phyloP scores from a whole-genome alignment of 2,888 invertebrate species.

The Drosophila crucigera region DNA sequence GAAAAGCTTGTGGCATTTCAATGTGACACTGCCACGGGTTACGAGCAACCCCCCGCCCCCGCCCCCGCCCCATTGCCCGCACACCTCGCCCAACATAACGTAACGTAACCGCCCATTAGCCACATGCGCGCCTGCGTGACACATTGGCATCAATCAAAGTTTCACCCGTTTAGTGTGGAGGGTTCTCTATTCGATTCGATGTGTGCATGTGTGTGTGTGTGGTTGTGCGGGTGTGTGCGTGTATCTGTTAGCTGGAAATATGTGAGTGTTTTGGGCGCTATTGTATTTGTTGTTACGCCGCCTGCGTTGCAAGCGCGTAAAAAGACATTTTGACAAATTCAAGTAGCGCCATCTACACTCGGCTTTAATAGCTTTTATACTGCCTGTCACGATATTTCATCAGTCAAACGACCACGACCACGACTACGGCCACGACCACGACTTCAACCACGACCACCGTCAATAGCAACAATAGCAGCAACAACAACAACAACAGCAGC shows the following conservation, averaged over 20 bases:
- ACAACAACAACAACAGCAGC: constrained; percentile 21
- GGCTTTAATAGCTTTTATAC: constrained; percentile 82
- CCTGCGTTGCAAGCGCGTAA: constrained; percentile 65
- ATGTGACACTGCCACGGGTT: constrained; percentile 35
- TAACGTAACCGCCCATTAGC: constrained; percentile 77
- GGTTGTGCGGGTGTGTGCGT: neutral
- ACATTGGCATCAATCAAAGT: constrained; percentile 83
- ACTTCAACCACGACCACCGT: constrained; percentile 42
- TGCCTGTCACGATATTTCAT: constrained; percentile 83
- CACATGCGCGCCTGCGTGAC: constrained; percentile 85
- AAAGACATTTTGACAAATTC: constrained; percentile 84
- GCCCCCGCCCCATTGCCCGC: too few relatives aligned
- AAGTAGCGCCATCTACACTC: constrained; percentile 82
- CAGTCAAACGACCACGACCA: constrained; percentile 67
- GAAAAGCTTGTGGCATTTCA: constrained; percentile 64
- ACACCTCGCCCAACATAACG: neutral
- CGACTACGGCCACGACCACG: constrained; percentile 40
- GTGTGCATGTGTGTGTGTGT: constrained; percentile 16
- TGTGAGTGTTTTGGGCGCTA: constrained; percentile 25
- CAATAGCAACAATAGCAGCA: constrained; percentile 32
- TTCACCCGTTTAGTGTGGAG: constrained; percentile 72
- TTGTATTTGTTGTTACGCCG: constrained; percentile 59
- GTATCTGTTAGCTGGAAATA: constrained; percentile 14
- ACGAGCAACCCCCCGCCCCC: neutral
- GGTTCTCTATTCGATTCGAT: constrained; percentile 2